Conservation (phyloP, 2,888 invertebrate species). For the Lochmaea crataegi region DNA sequence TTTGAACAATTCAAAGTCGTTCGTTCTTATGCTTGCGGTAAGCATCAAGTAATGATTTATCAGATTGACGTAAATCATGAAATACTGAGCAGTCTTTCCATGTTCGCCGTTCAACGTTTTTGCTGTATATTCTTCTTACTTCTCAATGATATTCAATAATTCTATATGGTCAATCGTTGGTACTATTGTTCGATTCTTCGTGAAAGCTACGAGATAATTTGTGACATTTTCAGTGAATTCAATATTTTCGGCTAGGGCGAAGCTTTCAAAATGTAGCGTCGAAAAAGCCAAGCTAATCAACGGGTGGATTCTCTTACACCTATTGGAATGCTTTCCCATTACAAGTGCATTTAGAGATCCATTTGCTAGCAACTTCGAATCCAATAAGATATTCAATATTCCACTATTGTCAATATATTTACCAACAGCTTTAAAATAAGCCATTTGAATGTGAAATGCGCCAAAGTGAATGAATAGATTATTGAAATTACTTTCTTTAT, state of each 20-base stretch:
- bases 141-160: slow-evolving; percentile 5
- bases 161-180: no score
- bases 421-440: no score
- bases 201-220: background rate
- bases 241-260: slow-evolving; percentile 2
- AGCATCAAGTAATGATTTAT: slow-evolving; percentile 49
- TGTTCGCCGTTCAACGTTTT: slow-evolving; percentile 49
- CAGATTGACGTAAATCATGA: slow-evolving; percentile 49
- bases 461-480: background rate
- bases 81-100: slow-evolving; percentile 56
- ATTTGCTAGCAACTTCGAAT: slow-evolving; percentile 36
- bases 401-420: slow-evolving; percentile 38
- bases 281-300: slow-evolving; percentile 43
- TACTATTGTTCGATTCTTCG: no score
- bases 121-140: slow-evolving; percentile 33
- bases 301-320: slow-evolving; percentile 46
- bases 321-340: slow-evolving; percentile 43
- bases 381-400: slow-evolving; percentile 13
- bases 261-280: slow-evolving; percentile 43
- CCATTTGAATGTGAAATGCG: no score
- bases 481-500: background rate
- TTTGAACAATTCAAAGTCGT: slow-evolving; percentile 47
- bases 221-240: no score
- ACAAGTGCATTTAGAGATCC: slow-evolving; percentile 46
- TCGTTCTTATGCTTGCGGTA: slow-evolving; percentile 50